Percentiles rank a stretch among this genome's conserved stretches.
phyloP scores from a whole-genome alignment of 2,888 invertebrate genomes.

The Brachylomia viminalis region DNA sequence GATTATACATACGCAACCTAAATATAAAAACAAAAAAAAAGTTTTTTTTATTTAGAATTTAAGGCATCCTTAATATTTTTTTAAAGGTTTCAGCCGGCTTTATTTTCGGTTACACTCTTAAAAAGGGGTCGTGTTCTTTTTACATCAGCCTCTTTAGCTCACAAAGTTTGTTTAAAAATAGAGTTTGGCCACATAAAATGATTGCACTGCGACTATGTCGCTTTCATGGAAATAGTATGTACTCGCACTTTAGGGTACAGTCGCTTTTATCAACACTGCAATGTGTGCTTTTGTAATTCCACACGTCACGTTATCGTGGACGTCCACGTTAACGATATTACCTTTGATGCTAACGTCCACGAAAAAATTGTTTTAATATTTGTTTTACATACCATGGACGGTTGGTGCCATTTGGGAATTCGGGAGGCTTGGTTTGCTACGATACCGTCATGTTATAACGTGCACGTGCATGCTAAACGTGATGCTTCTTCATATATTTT shows the following conservation, averaged over 20 bases:
- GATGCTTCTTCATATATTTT: background rate
- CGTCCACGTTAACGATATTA: background rate
- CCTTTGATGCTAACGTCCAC: background rate
- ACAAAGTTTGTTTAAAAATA: background rate
- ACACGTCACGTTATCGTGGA: too few species aligned
- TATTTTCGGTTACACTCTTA: background rate
- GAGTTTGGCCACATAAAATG: too few species aligned
- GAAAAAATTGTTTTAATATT: background rate
- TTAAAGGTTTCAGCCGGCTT: background rate
- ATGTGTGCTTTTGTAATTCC: background rate
- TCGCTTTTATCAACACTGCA: background rate
- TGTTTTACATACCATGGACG: background rate
- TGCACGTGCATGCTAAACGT: too few species aligned
- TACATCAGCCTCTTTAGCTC: background rate
- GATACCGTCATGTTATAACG: background rate
- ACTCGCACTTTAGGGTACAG: too few species aligned
- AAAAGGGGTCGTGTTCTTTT: constrained; percentile 16
- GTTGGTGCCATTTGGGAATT: background rate
- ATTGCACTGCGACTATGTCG: background rate
- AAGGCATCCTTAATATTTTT: constrained; percentile 14
- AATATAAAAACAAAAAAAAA: too few species aligned
- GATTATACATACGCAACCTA: too few species aligned
- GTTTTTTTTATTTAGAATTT: background rate
- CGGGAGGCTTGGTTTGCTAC: background rate
- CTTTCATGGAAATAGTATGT: background rate